Evolutionary conservation across 2,113 vertebrate species (phyloP).

Genomic region (Psilopogon haemacephalus): DNA sequence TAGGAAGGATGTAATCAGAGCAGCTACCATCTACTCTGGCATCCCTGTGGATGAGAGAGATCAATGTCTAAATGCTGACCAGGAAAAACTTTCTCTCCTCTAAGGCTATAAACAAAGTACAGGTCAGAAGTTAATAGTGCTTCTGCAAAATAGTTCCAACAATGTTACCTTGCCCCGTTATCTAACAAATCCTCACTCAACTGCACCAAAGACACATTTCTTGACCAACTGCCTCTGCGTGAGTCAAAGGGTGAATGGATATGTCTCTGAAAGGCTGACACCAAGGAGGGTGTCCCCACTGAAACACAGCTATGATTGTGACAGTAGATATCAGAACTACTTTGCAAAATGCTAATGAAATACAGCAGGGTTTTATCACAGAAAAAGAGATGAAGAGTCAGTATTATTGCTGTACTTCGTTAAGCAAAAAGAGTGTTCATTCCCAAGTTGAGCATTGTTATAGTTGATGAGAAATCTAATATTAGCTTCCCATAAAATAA

Average conservation of each 20-base stretch:
- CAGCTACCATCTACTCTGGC: background rate
- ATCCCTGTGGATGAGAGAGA: background rate
- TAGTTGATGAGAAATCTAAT: background rate
- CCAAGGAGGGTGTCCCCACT: background rate
- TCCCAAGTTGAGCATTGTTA: background rate
- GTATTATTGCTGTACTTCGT: background rate
- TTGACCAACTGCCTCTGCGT: background rate
- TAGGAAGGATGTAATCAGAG: background rate
- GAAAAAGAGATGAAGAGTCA: background rate
- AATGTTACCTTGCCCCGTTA: background rate
- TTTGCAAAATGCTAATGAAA: background rate
- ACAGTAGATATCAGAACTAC: background rate
- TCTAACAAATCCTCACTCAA: background rate
- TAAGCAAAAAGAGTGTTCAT: fast-evolving
- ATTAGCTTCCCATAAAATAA: background rate
- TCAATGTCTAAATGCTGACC: background rate
- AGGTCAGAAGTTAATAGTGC: background rate
- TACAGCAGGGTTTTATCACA: background rate
- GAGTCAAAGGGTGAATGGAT: background rate
- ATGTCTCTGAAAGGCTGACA: background rate
- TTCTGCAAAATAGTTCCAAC: background rate
- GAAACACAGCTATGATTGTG: background rate
- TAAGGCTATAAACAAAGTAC: background rate
- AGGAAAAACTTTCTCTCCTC: background rate
- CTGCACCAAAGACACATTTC: background rate